Evolutionary conservation across 1,140 invertebrate genomes (phyloP).

Genomic region (Conopomorpha cramerella): DNA sequence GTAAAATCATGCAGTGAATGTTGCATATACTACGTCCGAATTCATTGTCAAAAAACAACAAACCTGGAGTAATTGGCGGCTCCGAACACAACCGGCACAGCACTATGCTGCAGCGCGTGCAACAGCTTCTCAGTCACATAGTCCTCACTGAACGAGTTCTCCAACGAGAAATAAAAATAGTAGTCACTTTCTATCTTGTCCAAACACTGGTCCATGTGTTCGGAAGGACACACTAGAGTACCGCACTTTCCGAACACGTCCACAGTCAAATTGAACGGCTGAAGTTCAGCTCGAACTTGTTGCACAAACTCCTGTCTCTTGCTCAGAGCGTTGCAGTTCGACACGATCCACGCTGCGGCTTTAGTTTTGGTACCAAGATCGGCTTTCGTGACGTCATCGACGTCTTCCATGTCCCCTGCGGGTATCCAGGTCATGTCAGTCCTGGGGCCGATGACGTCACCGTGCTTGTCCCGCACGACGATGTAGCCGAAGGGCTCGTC

Average conservation of each 20-base stretch:
- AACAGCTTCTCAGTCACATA: slow-evolving; percentile 71
- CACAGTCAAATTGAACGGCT: slow-evolving; percentile 30
- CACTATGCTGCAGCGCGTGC: slow-evolving; percentile 40
- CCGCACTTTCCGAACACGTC: slow-evolving; percentile 75
- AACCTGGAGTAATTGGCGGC: slow-evolving; percentile 41
- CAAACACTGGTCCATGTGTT: slow-evolving; percentile 31
- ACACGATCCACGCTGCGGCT: slow-evolving; percentile 67
- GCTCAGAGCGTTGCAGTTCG: slow-evolving; percentile 64
- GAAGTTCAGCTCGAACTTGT: slow-evolving; percentile 60
- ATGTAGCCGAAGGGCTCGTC: slow-evolving; percentile 62
- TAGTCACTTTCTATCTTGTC: slow-evolving; percentile 52
- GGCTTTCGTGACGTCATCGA: slow-evolving; percentile 17
- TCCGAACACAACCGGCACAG: slow-evolving; percentile 60
- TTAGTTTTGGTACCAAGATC: slow-evolving; percentile 39
- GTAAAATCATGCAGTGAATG: too few species aligned
- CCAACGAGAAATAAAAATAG: slow-evolving; percentile 72
- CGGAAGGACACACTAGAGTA: slow-evolving; percentile 17
- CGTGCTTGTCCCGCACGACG: slow-evolving; percentile 19
- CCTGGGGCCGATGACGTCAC: slow-evolving; percentile 28
- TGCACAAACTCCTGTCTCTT: slow-evolving; percentile 60
- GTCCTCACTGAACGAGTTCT: slow-evolving; percentile 66
- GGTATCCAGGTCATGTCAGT: slow-evolving; percentile 23
- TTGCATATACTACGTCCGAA: too few species aligned
- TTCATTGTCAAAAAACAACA: too few species aligned
- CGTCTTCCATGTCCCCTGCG: slow-evolving; percentile 25